phyloP scores from a whole-genome alignment of 2,113 vertebrate species.

The Amazona guildingii region DNA sequence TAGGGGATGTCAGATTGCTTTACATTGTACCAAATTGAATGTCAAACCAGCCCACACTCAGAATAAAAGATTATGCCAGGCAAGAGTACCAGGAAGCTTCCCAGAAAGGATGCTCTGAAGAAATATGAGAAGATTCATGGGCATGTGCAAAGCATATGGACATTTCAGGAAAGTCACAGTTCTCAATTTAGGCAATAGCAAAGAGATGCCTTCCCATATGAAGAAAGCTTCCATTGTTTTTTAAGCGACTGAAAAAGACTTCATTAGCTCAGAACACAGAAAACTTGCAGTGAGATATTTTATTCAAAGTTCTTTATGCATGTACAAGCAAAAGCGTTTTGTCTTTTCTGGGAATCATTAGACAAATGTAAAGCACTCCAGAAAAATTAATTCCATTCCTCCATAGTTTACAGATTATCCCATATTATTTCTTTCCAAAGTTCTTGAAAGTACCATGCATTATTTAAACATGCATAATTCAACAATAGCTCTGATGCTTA shows the following conservation, averaged over 20 bases:
- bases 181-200: neutral
- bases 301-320: neutral
- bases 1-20: neutral
- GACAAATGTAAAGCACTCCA: neutral
- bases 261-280: neutral
- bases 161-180: neutral
- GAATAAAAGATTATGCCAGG: fast-evolving
- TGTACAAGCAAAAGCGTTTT: neutral
- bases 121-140: neutral
- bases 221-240: neutral
- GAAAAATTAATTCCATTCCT: neutral
- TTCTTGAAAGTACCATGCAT: neutral
- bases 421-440: neutral
- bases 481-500: neutral
- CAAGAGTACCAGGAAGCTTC: neutral
- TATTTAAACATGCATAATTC: neutral
- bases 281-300: neutral
- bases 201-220: neutral
- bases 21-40: fast-evolving
- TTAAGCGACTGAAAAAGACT: neutral
- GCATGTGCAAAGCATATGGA: neutral
- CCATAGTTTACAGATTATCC: neutral
- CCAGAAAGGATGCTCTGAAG: neutral
- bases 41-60: neutral
- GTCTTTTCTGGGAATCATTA: neutral